phyloP scores from a whole-genome alignment of 2,113 vertebrate species.

The Psettodes erumei region DNA sequence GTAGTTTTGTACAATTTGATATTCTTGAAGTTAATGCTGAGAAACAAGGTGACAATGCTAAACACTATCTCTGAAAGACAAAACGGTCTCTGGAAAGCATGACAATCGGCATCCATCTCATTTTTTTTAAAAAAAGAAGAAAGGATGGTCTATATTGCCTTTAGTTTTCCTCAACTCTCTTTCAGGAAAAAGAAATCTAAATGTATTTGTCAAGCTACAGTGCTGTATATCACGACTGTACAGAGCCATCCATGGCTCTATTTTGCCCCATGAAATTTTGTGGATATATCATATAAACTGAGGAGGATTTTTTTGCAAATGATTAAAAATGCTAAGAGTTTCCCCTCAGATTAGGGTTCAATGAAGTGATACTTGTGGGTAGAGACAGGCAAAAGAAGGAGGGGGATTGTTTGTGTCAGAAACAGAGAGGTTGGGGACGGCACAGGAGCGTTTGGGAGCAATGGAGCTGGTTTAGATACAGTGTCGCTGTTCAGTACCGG shows the following conservation, averaged over 20 bases:
- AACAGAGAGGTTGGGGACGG: background rate
- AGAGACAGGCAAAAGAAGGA: too few relatives aligned
- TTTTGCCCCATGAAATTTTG: background rate
- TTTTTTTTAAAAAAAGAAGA: too few relatives aligned
- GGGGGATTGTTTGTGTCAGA: background rate
- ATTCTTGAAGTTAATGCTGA: background rate
- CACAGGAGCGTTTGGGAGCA: conserved; percentile 17
- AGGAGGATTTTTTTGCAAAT: background rate
- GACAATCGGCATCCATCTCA: too few relatives aligned
- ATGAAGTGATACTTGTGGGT: conserved; percentile 4
- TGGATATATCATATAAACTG: background rate
- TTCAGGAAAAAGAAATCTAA: background rate
- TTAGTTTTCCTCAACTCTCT: background rate
- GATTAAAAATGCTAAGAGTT: conserved; percentile 12
- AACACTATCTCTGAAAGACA: background rate
- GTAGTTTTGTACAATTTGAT: background rate
- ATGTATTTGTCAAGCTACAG: conserved; percentile 1
- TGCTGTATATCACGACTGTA: background rate
- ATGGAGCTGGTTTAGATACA: conserved; percentile 41
- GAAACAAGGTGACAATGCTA: background rate
- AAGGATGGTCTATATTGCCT: too few relatives aligned
- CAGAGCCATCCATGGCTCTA: background rate
- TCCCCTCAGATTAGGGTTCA: conserved; percentile 6
- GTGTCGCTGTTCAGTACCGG: conserved; percentile 46
- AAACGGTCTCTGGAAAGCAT: too few relatives aligned